Conservation (phyloP, 30 jellyfish, hydroid and myxozoan species). For the Hydractinia echinata region DNA sequence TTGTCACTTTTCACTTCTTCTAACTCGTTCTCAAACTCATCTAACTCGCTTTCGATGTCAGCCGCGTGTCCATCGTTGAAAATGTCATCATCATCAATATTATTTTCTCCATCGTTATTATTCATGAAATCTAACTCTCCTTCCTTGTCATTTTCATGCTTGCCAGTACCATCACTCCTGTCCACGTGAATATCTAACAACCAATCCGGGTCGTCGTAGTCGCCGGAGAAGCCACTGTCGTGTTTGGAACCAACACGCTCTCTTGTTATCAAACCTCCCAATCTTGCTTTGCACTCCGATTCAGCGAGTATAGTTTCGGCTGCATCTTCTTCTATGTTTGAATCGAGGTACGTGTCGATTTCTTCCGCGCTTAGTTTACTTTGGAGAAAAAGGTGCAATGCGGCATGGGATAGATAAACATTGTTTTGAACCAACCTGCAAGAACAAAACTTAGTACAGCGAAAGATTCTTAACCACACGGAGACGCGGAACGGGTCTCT, state of each 20-base stretch:
- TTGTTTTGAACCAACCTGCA: slow-evolving; percentile 73
- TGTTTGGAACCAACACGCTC: slow-evolving; percentile 61
- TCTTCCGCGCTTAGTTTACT: slow-evolving; percentile 79
- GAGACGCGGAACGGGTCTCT: neutral
- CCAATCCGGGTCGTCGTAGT: slow-evolving; percentile 22
- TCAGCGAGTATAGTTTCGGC: slow-evolving; percentile 74
- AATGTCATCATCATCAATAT: neutral
- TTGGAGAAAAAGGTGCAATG: slow-evolving; percentile 88
- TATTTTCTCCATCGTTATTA: slow-evolving; percentile 10
- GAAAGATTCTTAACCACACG: neutral
- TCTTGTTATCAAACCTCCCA: slow-evolving; percentile 33
- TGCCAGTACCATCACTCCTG: neutral
- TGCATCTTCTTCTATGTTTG: slow-evolving; percentile 77
- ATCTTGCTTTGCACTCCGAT: slow-evolving; percentile 48
- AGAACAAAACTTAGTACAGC: neutral
- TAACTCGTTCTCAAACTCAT: slow-evolving; percentile 35
- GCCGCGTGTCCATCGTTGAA: slow-evolving; percentile 25
- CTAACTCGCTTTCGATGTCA: slow-evolving; percentile 42
- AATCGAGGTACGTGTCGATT: slow-evolving; percentile 66
- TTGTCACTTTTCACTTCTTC: slow-evolving; percentile 74
- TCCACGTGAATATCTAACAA: neutral
- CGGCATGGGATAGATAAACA: slow-evolving; percentile 82
- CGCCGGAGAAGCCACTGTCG: slow-evolving; percentile 86
- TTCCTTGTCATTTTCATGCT: neutral
- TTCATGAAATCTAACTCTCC: neutral